Conservation (phyloP, 2,797 vertebrate species). For the Megalops cyprinoides region DNA sequence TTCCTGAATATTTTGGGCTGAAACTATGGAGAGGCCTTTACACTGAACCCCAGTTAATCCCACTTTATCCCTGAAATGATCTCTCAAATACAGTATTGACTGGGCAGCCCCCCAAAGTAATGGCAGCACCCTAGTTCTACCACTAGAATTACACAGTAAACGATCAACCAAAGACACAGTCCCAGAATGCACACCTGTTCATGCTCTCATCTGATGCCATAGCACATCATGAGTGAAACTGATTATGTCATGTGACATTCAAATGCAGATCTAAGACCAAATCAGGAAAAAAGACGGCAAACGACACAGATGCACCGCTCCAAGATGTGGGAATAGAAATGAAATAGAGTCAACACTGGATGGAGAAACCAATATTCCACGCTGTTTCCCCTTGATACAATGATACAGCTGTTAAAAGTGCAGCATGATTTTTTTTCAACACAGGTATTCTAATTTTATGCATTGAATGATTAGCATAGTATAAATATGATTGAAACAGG, state of each 20-base stretch:
- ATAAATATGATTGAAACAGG: not conserved
- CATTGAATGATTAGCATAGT: not conserved
- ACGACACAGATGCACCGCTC: constrained; percentile 52
- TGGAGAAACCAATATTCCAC: not conserved
- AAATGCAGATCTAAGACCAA: constrained; percentile 56
- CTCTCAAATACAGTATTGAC: too few relatives aligned
- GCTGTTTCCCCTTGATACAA: not conserved
- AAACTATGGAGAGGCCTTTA: too few relatives aligned
- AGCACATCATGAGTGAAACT: not conserved
- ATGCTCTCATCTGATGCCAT: not conserved
- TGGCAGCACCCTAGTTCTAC: too few relatives aligned
- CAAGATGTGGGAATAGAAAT: constrained; percentile 53
- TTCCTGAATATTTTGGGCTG: too few relatives aligned
- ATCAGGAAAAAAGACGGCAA: constrained; percentile 42
- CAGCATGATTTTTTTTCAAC: not conserved
- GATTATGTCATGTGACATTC: constrained; percentile 8
- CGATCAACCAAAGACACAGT: not conserved
- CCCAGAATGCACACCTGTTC: not conserved
- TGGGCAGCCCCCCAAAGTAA: too few relatives aligned
- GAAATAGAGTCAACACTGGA: constrained; percentile 44
- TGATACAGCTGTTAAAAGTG: not conserved
- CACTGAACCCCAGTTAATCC: too few relatives aligned
- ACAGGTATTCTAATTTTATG: not conserved
- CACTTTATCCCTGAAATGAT: too few relatives aligned
- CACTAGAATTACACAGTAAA: too few relatives aligned